Percentiles rank a stretch among this genome's conserved stretches.
These are phyloP conservation scores for Octomys mimax DNA, from an alignment of 2,797 vertebrate species.

Conservation along the genomic window DNA sequence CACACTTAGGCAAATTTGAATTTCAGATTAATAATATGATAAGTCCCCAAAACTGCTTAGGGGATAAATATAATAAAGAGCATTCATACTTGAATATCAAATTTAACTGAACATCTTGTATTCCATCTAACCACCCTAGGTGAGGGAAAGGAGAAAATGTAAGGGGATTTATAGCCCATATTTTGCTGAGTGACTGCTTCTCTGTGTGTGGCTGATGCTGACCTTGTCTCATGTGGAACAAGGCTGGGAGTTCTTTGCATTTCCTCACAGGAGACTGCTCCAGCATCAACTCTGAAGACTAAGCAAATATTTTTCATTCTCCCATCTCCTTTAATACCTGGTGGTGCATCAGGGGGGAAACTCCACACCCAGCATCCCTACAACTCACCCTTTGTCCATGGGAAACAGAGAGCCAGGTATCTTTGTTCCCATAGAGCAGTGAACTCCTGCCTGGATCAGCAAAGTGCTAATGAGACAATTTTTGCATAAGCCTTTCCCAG, in stretches of 20 bases:
- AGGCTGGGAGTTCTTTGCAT: not conserved
- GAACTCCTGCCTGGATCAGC: not conserved
- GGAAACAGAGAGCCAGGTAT: not conserved
- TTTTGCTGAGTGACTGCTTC: not conserved
- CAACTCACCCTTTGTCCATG: not conserved
- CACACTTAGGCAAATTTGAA: slow-evolving; percentile 6
- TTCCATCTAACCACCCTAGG: not conserved
- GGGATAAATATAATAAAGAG: slow-evolving; percentile 1
- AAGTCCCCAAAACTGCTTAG: slow-evolving; percentile 13
- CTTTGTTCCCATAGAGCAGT: not conserved
- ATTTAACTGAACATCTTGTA: not conserved
- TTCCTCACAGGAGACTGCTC: not conserved
- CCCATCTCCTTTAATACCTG: not conserved
- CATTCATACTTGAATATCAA: slow-evolving; percentile 11
- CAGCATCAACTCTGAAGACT: not conserved
- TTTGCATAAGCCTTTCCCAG: not conserved
- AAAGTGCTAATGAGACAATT: not conserved
- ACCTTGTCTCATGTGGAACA: not conserved
- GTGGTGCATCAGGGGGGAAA: not conserved
- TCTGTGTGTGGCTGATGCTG: not conserved
- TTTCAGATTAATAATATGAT: slow-evolving; percentile 43
- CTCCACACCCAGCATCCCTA: not conserved
- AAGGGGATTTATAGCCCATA: not conserved
- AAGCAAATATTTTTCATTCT: not conserved
- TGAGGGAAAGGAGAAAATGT: not conserved